phyloP scores from a whole-genome alignment of 2,797 vertebrate genomes.

The Okamejei kenojei region DNA sequence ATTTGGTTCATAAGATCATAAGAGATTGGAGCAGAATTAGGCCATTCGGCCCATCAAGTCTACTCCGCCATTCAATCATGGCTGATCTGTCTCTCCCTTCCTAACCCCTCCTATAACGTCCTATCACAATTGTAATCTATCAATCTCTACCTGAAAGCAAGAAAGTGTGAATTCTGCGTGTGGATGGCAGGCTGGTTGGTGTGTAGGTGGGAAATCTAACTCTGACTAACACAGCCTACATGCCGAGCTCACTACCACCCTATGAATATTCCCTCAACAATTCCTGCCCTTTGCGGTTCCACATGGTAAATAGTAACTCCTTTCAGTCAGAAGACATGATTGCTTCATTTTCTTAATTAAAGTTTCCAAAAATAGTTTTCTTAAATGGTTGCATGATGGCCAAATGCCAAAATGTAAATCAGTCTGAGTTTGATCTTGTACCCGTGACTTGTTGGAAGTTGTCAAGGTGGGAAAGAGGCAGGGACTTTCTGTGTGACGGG shows the following conservation, averaged over 20 bases:
- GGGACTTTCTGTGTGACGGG: no score
- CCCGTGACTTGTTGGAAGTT: background rate
- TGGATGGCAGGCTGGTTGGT: no score
- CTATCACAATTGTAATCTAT: no score
- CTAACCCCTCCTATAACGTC: no score
- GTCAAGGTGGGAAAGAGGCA: background rate
- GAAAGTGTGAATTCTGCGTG: background rate
- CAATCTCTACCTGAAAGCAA: background rate
- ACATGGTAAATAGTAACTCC: slow-evolving; percentile 8
- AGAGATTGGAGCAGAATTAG: no score
- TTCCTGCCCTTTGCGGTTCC: slow-evolving; percentile 12
- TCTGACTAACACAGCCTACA: background rate
- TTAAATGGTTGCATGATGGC: background rate
- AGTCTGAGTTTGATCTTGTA: slow-evolving; percentile 18
- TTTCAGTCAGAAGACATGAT: slow-evolving; percentile 22
- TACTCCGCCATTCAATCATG: no score
- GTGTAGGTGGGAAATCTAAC: background rate
- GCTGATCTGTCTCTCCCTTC: no score
- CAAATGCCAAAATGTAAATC: slow-evolving; percentile 29
- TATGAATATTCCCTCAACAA: slow-evolving; percentile 5
- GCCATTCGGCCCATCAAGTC: no score
- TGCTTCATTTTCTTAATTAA: slow-evolving; percentile 31
- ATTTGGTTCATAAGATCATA: no score
- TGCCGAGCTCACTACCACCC: background rate
- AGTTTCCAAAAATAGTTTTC: slow-evolving; percentile 33